A percentile compares a stretch with the other conserved stretches of the same genome.
Evolutionary conservation across 2,888 invertebrate species (phyloP).

Genomic region (Lasioglossum leucozonium): DNA sequence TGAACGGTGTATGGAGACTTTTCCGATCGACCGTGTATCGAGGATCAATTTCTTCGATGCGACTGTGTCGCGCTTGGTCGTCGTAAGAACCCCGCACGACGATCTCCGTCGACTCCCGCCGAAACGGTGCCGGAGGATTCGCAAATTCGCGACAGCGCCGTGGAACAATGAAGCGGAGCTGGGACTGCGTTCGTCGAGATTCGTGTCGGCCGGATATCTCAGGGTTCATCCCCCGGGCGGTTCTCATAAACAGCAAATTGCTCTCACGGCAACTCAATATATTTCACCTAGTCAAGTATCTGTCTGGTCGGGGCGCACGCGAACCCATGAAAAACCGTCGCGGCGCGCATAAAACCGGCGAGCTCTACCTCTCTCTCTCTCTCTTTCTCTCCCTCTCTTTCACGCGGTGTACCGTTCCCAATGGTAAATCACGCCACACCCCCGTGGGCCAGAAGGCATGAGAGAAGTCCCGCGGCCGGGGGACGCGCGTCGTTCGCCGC

Average conservation of each 20-base stretch:
- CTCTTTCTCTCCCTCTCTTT: neutral
- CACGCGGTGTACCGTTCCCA: slow-evolving; percentile 34
- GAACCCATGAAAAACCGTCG: slow-evolving; percentile 47
- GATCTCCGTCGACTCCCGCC: no score
- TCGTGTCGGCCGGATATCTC: neutral
- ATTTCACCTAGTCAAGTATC: slow-evolving; percentile 43
- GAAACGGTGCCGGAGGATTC: no score
- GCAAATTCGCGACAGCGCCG: neutral
- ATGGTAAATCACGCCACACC: slow-evolving; percentile 65
- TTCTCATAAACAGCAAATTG: slow-evolving; percentile 47
- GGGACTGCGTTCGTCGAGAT: neutral
- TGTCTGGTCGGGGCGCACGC: slow-evolving; percentile 36
- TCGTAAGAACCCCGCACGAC: no score
- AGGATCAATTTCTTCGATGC: no score
- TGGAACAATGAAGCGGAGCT: neutral
- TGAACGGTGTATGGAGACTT: neutral
- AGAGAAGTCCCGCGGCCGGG: no score
- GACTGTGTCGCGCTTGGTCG: no score
- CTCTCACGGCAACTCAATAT: slow-evolving; percentile 43
- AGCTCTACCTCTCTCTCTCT: neutral
- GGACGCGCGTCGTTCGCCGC: slow-evolving; percentile 27
- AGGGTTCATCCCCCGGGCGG: neutral
- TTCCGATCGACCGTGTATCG: neutral
- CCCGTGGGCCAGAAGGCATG: slow-evolving; percentile 21
- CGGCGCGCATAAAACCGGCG: slow-evolving; percentile 31